A percentile compares a stretch with the other conserved stretches of the same genome.
Conservation (phyloP, 2,113 vertebrate species). For the Mesitornis unicolor region DNA sequence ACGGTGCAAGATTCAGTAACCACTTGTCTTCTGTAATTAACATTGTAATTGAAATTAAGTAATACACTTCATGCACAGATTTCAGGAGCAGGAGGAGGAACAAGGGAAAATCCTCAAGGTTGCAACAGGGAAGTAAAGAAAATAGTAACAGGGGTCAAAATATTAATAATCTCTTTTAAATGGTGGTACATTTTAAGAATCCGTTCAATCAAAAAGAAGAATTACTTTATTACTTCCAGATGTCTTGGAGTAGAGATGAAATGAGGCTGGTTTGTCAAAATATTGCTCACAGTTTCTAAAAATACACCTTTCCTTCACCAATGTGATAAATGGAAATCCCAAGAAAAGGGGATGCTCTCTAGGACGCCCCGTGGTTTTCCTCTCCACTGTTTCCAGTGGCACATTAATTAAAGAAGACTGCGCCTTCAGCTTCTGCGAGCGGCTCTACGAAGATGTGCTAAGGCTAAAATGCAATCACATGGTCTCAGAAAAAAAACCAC, state of each 20-base stretch:
- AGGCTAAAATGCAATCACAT: neutral
- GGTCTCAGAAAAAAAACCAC: neutral
- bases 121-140: neutral
- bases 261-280: neutral
- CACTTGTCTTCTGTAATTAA: constrained; percentile 62
- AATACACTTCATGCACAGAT: neutral
- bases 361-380: neutral
- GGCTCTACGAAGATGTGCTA: neutral
- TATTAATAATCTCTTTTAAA: neutral
- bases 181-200: neutral
- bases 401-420: neutral
- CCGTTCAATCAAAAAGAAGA: neutral
- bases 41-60: constrained; percentile 53
- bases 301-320: neutral
- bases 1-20: constrained; percentile 47
- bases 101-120: neutral
- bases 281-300: neutral
- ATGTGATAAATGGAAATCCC: neutral
- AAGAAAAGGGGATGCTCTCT: neutral
- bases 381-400: neutral
- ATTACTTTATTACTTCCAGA: neutral
- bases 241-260: neutral
- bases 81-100: neutral
- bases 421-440: neutral
- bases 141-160: neutral